Evolutionary conservation across 2,888 invertebrate species (phyloP).

Genomic region (Eueremaeus valkanovi): DNA sequence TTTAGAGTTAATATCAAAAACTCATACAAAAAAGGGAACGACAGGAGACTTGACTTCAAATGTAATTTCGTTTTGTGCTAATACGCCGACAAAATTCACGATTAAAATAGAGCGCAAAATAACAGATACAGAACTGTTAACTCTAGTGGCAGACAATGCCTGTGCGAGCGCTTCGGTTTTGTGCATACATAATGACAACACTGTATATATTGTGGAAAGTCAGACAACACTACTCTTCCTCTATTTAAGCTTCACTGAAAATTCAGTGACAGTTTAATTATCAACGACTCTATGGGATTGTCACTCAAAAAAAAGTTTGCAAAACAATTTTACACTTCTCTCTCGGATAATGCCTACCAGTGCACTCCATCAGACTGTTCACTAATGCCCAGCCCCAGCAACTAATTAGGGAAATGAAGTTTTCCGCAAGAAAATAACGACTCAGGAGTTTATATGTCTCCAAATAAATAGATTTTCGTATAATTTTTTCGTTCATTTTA

Average conservation of each 20-base stretch:
- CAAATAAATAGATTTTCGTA: neutral
- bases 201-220: neutral
- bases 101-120: constrained; percentile 15
- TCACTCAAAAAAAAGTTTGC: constrained; percentile 32
- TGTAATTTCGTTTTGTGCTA: constrained; percentile 34
- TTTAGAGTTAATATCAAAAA: constrained; percentile 21
- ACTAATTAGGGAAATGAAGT: constrained; percentile 32
- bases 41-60: constrained; percentile 32
- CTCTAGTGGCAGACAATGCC: constrained; percentile 16
- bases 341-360: neutral
- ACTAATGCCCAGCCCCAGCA: constrained; percentile 12
- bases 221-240: neutral
- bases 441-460: constrained; percentile 16
- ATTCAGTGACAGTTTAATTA: constrained; percentile 34
- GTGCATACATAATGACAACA: constrained; percentile 32
- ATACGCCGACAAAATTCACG: constrained; percentile 29
- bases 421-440: constrained; percentile 17
- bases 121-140: constrained; percentile 8
- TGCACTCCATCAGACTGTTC: neutral
- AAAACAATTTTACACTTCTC: neutral
- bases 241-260: constrained; percentile 14
- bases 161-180: neutral
- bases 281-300: constrained; percentile 25
- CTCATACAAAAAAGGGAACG: constrained; percentile 23
- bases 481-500: neutral